Percentiles rank a stretch among this genome's conserved stretches.
These are phyloP conservation scores for Drosophila sp. DNA, from an alignment of 1,140 invertebrate species.

Conservation along the genomic window DNA sequence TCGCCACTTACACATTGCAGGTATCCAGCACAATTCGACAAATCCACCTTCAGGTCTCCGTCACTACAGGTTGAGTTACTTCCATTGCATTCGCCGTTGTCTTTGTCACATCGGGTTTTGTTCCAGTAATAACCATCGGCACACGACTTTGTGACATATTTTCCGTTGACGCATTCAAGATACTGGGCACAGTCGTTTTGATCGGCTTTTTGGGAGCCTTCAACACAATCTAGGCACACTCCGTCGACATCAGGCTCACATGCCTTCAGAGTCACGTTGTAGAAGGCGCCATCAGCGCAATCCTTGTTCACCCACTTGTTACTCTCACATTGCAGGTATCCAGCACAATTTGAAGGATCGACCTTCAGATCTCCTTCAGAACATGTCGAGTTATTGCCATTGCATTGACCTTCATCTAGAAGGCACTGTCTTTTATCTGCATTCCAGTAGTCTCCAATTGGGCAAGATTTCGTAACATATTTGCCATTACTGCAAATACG, in stretches of 20 bases:
- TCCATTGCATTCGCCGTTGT: constrained; percentile 42
- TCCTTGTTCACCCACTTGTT: constrained; percentile 7
- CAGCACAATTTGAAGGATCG: constrained; percentile 28
- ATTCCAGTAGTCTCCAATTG: constrained; percentile 18
- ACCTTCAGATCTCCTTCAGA: not conserved
- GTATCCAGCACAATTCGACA: constrained; percentile 30
- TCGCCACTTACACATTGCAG: constrained; percentile 16
- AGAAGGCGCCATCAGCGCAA: constrained; percentile 2
- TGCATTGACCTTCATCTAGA: constrained; percentile 33
- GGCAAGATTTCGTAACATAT: constrained; percentile 19
- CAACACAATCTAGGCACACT: constrained; percentile 27
- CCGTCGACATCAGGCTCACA: constrained; percentile 26
- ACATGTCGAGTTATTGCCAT: constrained; percentile 25
- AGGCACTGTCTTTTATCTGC: not conserved
- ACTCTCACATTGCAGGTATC: constrained; percentile 19
- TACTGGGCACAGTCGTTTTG: constrained; percentile 37
- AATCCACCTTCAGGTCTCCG: not conserved
- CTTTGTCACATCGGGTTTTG: not conserved
- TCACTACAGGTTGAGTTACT: constrained; percentile 17
- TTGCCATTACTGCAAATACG: constrained; percentile 16
- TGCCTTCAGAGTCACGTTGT: not conserved
- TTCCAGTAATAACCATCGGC: constrained; percentile 32
- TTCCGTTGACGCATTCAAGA: constrained; percentile 25
- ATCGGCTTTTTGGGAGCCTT: constrained; percentile 21
- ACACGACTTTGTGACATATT: constrained; percentile 24